These are phyloP conservation scores for Clarias fuscus DNA, from an alignment of 2,797 vertebrate genomes.

Conservation along the genomic window DNA sequence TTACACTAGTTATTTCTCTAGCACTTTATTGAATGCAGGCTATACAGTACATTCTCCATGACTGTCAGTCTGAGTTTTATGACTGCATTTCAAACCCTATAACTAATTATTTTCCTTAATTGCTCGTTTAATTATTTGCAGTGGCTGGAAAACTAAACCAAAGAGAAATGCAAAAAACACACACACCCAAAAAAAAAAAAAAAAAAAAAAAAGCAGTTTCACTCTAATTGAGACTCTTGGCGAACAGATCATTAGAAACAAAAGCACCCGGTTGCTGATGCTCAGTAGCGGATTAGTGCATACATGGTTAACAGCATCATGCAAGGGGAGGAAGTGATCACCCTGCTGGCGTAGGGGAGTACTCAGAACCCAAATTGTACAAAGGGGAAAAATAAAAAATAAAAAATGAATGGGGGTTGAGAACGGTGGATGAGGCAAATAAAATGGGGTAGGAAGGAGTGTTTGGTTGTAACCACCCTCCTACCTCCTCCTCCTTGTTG, in stretches of 20 bases:
- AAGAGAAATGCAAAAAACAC: not conserved
- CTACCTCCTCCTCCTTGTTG: constrained; percentile 99
- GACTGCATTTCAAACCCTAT: not conserved
- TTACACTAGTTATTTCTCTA: not conserved
- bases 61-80: too few species aligned
- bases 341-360: constrained; percentile 5
- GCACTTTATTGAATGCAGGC: not conserved
- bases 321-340: constrained; percentile 3
- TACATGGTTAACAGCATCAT: constrained; percentile 11
- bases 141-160: not conserved
- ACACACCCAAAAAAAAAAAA: not conserved
- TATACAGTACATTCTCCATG: not conserved
- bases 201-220: not conserved
- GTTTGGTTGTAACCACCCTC: constrained; percentile 64
- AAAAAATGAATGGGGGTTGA: constrained; percentile 37
- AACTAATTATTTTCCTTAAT: not conserved
- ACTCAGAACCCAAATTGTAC: constrained; percentile 4
- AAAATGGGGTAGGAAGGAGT: constrained; percentile 43
- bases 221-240: not conserved
- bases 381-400: constrained; percentile 10
- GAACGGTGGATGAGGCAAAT: constrained; percentile 41
- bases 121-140: not conserved
- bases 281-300: not conserved
- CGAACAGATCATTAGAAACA: not conserved
- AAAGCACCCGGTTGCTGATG: not conserved